Evolutionary conservation across 2,797 vertebrate genomes (phyloP).

Genomic region (Sandelia bainsii): DNA sequence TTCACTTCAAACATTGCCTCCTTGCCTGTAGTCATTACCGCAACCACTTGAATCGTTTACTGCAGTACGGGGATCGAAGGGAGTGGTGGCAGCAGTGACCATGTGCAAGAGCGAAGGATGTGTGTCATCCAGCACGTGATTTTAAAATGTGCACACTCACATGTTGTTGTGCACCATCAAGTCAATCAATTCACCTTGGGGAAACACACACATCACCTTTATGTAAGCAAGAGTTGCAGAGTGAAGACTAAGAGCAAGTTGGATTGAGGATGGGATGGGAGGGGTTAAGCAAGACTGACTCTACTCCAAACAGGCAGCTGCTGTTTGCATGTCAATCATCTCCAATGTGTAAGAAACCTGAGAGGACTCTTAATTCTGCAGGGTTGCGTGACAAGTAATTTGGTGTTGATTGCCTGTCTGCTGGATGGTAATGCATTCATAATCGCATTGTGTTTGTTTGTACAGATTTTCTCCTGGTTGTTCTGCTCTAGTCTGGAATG

Average conservation of each 20-base stretch:
- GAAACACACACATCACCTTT: slow-evolving; percentile 43
- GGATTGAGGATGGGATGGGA: neutral
- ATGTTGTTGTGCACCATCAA: slow-evolving; percentile 8
- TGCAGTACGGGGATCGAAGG: slow-evolving; percentile 44
- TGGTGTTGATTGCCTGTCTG: slow-evolving; percentile 61
- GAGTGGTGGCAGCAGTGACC: slow-evolving; percentile 38
- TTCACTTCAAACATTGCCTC: slow-evolving; percentile 55
- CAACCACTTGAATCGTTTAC: slow-evolving; percentile 59
- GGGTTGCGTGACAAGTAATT: slow-evolving; percentile 44
- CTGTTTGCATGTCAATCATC: slow-evolving; percentile 62
- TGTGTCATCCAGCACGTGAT: slow-evolving; percentile 2
- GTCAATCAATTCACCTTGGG: slow-evolving; percentile 51
- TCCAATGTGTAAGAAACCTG: slow-evolving; percentile 41
- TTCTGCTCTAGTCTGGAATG: slow-evolving; percentile 50
- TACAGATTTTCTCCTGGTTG: slow-evolving; percentile 52
- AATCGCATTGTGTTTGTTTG: slow-evolving; percentile 57
- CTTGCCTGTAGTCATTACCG: slow-evolving; percentile 54
- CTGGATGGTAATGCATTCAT: slow-evolving; percentile 53
- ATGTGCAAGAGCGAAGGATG: slow-evolving; percentile 25
- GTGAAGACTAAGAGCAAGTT: slow-evolving; percentile 11
- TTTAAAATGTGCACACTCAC: slow-evolving; percentile 35
- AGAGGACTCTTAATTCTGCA: slow-evolving; percentile 52
- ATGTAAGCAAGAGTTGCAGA: slow-evolving; percentile 47
- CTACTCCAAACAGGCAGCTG: slow-evolving; percentile 19
- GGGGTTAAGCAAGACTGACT: slow-evolving; percentile 13